Base-by-base conservation (phyloP, 2,888 invertebrate species). In the Xestoiulus laeticollis region DNA sequence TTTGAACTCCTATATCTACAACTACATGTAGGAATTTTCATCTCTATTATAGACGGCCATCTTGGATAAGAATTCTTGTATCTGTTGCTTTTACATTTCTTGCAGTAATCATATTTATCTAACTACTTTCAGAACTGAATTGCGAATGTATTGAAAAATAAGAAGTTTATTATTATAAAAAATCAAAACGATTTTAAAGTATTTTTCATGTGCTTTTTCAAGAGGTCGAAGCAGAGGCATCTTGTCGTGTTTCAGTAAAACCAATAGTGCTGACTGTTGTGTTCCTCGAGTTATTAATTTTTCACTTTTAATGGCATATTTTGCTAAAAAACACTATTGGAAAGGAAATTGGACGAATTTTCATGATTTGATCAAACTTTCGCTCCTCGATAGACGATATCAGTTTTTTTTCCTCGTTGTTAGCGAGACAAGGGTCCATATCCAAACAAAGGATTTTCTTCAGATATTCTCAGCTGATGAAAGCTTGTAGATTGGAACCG, bases 291-390 rank as follows among this genome's bases (percentile, higher is more conserved):
- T 38, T 38, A 68, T 68, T 26, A 68, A 26, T 68, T 68, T 68
- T 68, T 6, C 22, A 19, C 26, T 68, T 22, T 68, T 68, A 68
- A 68, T 68, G 68, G 26, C 2, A 26, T 26, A 8, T 68, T 68
- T 22, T 8, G 68, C 22, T 1, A 68, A 68, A 68, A 68, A 38
- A 38, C 26, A 68, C 10, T 68, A 22, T 68, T 68, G 12, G 12
- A 12, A 68, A 68, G 12, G 26, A 26, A 22, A 68, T 68, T 26
- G 26, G 68, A 22, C 68, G 68, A 26, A 68, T 26, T 68, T 68
- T 68, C 68, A 26, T 68, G 68, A 68, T 68, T 68, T 22, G 26
- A 12, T 59, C 68, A 68, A 48, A 68, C 68, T 68, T 68, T 68
- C 8, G 8, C 26, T 68, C 22, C 68, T 68, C 26, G 68, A 19